Conservation (phyloP, 2,797 vertebrate genomes). For the Molossus molossus region DNA sequence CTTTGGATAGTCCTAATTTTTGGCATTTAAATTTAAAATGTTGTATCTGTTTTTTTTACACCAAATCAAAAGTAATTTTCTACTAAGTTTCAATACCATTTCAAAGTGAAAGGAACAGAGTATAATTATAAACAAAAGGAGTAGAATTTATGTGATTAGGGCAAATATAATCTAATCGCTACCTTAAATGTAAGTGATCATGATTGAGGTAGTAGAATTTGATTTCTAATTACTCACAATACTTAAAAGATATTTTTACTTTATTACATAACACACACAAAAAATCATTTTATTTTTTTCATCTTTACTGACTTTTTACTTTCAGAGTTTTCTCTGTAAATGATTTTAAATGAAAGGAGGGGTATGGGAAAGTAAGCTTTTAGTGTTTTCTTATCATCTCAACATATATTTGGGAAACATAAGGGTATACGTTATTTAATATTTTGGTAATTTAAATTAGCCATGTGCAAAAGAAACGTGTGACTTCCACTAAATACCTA, state of each 20-base stretch:
- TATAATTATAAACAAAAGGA: not conserved
- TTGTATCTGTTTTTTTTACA: slow-evolving; percentile 65
- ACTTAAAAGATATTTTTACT: slow-evolving; percentile 56
- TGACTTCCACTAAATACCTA: not conserved
- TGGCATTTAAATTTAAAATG: slow-evolving; percentile 38
- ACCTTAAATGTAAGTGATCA: not conserved
- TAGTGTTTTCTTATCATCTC: not conserved
- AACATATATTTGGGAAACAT: slow-evolving; percentile 10
- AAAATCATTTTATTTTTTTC: not conserved
- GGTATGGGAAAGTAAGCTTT: not conserved
- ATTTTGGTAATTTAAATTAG: slow-evolving; percentile 47
- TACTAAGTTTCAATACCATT: not conserved
- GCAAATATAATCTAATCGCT: slow-evolving; percentile 22
- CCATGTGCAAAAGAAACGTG: not conserved
- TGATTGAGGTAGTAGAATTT: not conserved
- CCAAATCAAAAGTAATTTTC: slow-evolving; percentile 14
- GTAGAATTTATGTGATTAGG: not conserved
- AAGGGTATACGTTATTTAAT: not conserved
- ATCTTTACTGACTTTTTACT: not conserved
- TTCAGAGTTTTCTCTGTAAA: slow-evolving; percentile 36
- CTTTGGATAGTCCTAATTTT: slow-evolving; percentile 48
- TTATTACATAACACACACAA: not conserved
- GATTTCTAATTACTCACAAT: not conserved
- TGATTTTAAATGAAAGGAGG: slow-evolving; percentile 46
- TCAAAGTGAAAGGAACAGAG: slow-evolving; percentile 8